These are phyloP conservation scores for Exaiptasia diaphana DNA, from an alignment of 64 coral and sea anemone genomes.

Conservation along the genomic window DNA sequence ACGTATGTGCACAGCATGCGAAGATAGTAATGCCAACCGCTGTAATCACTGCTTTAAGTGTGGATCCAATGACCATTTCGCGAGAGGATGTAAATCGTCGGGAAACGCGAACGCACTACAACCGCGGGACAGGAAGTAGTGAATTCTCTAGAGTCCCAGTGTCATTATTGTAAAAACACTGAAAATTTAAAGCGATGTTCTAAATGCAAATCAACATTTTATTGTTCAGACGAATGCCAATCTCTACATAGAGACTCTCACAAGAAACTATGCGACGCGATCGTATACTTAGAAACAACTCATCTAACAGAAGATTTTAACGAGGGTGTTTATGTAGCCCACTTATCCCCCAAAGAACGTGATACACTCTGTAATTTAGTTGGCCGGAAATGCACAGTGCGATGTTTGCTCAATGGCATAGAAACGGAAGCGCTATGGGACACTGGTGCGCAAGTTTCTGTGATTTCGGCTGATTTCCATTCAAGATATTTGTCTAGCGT, in stretches of 20 bases:
- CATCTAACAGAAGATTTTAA: not conserved
- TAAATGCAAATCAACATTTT: not conserved
- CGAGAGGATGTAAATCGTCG: no score
- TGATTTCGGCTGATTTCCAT: not conserved
- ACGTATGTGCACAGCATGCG: no score
- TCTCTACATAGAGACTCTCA: conserved; percentile 13
- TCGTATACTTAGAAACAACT: not conserved
- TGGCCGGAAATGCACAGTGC: conserved; percentile 42
- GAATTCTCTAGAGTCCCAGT: no score
- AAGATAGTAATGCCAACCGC: no score
- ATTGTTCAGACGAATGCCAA: conserved; percentile 68
- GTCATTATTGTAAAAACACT: no score
- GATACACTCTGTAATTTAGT: conserved; percentile 37
- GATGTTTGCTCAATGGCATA: conserved; percentile 33
- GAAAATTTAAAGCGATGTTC: conserved; percentile 11
- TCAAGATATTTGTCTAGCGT: not conserved
- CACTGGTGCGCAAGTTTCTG: conserved; percentile 9
- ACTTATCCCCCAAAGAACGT: not conserved
- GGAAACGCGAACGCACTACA: no score
- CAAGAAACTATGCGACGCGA: not conserved
- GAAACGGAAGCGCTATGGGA: conserved; percentile 32
- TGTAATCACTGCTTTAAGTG: no score
- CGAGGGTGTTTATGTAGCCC: not conserved
- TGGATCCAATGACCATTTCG: no score
- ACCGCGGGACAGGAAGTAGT: no score